Percentiles rank a stretch among this genome's conserved stretches.
phyloP scores from a whole-genome alignment of 35 echinoderm and acorn worm genomes.

The Apostichopus parvimensis region DNA sequence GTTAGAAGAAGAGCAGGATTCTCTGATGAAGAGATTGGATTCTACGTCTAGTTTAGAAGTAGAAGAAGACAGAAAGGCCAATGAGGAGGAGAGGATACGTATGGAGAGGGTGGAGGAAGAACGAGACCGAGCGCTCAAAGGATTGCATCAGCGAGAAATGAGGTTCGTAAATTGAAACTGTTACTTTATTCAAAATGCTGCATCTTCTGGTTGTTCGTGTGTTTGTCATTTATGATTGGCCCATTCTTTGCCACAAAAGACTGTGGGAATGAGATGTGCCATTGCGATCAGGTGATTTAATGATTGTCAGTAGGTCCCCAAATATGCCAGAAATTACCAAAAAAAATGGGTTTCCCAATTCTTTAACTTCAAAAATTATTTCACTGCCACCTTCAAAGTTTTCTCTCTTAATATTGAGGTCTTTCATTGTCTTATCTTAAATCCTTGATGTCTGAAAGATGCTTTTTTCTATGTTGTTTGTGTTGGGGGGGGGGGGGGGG shows the following conservation, averaged over 20 bases:
- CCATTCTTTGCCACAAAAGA: neutral
- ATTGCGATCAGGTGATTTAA: too few species aligned
- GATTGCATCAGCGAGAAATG: constrained; percentile 82
- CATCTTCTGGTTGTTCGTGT: neutral
- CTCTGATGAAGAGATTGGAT: constrained; percentile 34
- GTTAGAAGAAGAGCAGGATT: neutral
- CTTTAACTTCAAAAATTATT: too few species aligned
- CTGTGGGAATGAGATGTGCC: neutral
- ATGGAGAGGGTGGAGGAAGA: constrained; percentile 64
- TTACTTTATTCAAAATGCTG: neutral
- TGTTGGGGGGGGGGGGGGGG: too few species aligned
- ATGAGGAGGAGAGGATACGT: constrained; percentile 60
- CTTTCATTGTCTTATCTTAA: too few species aligned
- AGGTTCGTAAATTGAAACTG: constrained; percentile 32
- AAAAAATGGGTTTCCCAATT: too few species aligned
- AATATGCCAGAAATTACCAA: too few species aligned
- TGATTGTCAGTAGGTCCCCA: too few species aligned
- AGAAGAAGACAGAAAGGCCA: constrained; percentile 52
- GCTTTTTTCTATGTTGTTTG: too few species aligned
- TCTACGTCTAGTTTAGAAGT: constrained; percentile 6
- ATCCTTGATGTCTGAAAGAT: too few species aligned
- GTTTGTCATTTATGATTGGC: neutral
- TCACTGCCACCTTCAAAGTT: too few species aligned
- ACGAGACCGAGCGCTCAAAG: constrained; percentile 67
- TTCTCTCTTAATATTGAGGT: too few species aligned